Conservation (phyloP, 2,797 vertebrate species). For the Rhodeus uyekii region DNA sequence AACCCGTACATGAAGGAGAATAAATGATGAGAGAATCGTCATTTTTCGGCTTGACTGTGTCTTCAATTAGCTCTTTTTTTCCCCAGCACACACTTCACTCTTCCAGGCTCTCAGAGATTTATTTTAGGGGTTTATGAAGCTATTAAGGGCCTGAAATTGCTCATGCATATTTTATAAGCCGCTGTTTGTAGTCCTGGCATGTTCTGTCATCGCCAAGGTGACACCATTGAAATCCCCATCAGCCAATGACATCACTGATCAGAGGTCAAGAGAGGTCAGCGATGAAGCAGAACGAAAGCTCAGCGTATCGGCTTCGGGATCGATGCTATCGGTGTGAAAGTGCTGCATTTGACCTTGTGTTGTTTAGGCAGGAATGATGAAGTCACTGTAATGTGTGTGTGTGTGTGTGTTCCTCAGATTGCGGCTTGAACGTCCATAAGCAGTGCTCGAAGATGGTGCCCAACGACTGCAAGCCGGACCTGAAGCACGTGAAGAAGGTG, state of each 20-base stretch:
- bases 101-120: neutral
- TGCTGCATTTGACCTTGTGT: neutral
- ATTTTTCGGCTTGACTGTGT: neutral
- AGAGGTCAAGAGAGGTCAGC: slow-evolving; percentile 63
- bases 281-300: slow-evolving; percentile 65
- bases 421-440: slow-evolving; percentile 97
- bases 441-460: slow-evolving; percentile 96
- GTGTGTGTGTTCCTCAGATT: slow-evolving; percentile 79
- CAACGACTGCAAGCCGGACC: slow-evolving; percentile 95
- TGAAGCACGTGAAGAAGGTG: slow-evolving; percentile 97
- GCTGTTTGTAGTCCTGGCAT: slow-evolving; percentile 52
- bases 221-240: slow-evolving; percentile 60
- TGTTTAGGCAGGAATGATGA: neutral
- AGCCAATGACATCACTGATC: slow-evolving; percentile 56
- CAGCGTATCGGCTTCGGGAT: slow-evolving; percentile 43
- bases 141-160: slow-evolving; percentile 24
- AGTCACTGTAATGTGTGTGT: neutral
- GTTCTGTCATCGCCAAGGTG: slow-evolving; percentile 54
- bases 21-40: neutral
- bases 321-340: slow-evolving; percentile 40
- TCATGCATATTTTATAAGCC: slow-evolving; percentile 54
- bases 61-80: neutral
- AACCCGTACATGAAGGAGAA: neutral
- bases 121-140: slow-evolving; percentile 31
- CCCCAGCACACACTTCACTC: neutral